Conservation (phyloP, 2,113 vertebrate species). For the Psophia crepitans region DNA sequence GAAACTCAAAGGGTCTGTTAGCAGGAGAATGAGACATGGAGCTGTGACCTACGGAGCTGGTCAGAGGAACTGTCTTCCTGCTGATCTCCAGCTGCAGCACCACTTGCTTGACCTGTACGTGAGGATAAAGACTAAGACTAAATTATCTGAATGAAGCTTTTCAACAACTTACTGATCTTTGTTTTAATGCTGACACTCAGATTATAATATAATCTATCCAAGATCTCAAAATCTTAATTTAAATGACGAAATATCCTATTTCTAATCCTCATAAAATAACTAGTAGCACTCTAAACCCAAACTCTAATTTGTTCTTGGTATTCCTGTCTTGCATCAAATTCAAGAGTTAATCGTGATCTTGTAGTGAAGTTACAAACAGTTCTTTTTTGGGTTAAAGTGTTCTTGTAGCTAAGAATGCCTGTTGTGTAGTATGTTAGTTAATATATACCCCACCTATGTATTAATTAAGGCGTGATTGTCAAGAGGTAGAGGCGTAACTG, state of each 20-base stretch:
- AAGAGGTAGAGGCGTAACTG: no score
- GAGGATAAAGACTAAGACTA: not conserved
- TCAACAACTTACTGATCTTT: not conserved
- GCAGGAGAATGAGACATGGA: not conserved
- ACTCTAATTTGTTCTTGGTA: not conserved
- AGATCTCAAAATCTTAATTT: not conserved
- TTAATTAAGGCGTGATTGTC: no score
- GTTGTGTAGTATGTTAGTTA: no score
- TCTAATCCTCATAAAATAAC: not conserved
- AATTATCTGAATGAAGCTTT: not conserved
- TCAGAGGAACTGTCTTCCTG: not conserved
- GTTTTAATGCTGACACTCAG: not conserved
- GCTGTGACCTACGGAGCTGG: rapidly evolving
- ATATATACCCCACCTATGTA: no score
- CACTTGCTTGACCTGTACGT: not conserved
- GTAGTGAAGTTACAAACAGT: no score
- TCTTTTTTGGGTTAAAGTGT: no score
- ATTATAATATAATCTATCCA: not conserved
- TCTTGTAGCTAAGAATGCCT: no score
- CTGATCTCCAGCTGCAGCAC: not conserved
- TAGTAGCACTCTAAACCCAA: not conserved
- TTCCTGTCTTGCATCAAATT: no score
- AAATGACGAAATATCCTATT: not conserved
- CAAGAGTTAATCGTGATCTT: no score
- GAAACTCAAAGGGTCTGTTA: not conserved